phyloP scores from a whole-genome alignment of 1,140 invertebrate species.

The Orchestia grillus region DNA sequence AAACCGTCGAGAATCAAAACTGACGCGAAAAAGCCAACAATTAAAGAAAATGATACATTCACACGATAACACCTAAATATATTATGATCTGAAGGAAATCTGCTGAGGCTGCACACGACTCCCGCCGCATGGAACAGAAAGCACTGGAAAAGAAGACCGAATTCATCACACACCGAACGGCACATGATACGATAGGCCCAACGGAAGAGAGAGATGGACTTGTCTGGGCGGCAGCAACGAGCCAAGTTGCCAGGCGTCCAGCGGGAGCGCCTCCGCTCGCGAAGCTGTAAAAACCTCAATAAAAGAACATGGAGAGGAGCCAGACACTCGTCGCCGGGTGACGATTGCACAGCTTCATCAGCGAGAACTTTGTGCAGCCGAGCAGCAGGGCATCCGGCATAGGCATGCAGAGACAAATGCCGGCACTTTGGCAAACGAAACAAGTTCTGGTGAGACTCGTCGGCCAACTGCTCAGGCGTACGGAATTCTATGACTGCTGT shows the following conservation, averaged over 20 bases:
- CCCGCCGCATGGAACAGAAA: not conserved
- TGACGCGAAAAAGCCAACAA: not conserved
- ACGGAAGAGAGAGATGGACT: not conserved
- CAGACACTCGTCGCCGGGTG: not conserved
- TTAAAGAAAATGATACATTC: not conserved
- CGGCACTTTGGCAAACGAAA: not conserved
- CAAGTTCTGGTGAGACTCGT: not conserved
- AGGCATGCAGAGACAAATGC: not conserved
- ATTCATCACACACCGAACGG: not conserved
- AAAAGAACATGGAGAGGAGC: not conserved
- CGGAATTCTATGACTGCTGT: not conserved
- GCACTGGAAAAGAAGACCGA: not conserved
- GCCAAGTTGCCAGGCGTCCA: not conserved
- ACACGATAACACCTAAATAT: not conserved
- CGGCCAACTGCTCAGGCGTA: not conserved
- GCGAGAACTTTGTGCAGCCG: not conserved
- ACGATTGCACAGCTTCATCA: not conserved
- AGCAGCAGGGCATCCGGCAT: not conserved
- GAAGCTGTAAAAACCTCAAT: slow-evolving; percentile 19
- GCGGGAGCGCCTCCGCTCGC: not conserved
- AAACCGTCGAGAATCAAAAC: not conserved
- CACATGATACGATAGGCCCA: not conserved
- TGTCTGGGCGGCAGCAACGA: not conserved
- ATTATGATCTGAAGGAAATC: not conserved
- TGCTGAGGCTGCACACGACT: not conserved